These are phyloP conservation scores for Lasioglossum oenotherae DNA, from an alignment of 2,888 invertebrate species.

Conservation along the genomic window DNA sequence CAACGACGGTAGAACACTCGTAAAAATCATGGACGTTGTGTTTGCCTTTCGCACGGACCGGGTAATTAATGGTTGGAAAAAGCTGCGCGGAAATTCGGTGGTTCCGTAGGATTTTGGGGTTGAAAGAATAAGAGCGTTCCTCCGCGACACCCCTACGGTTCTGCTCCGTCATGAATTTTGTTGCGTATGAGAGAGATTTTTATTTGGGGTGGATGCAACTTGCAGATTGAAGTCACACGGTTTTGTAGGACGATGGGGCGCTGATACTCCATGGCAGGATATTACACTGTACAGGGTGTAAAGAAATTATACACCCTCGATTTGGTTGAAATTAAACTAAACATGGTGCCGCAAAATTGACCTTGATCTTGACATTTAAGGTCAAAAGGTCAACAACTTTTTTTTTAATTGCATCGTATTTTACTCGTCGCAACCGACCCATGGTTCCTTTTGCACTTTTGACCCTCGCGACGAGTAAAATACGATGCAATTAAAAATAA, in stretches of 20 bases:
- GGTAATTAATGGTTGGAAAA: slow-evolving; percentile 51
- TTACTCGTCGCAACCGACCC: too few relatives aligned
- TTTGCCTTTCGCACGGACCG: slow-evolving; percentile 68
- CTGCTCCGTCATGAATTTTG: background rate
- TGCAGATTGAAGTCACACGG: background rate
- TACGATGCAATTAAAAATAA: too few relatives aligned
- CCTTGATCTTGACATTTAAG: too few relatives aligned
- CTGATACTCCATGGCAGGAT: background rate
- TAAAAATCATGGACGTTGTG: slow-evolving; percentile 56
- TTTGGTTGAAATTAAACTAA: too few relatives aligned
- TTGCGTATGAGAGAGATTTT: background rate
- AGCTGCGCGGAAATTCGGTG: slow-evolving; percentile 25
- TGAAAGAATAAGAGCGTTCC: background rate
- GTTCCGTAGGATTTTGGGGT: background rate
- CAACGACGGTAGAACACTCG: slow-evolving; percentile 36
- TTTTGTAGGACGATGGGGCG: background rate
- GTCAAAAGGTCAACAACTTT: too few relatives aligned
- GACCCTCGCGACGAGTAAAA: too few relatives aligned
- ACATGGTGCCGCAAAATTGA: too few relatives aligned
- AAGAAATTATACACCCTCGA: too few relatives aligned
- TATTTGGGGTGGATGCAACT: background rate
- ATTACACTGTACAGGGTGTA: too few relatives aligned
- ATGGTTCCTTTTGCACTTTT: too few relatives aligned
- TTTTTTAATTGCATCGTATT: too few relatives aligned
- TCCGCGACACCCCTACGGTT: background rate